These are phyloP conservation scores for Acanthornis magna DNA, from an alignment of 2,797 vertebrate species.

Conservation along the genomic window DNA sequence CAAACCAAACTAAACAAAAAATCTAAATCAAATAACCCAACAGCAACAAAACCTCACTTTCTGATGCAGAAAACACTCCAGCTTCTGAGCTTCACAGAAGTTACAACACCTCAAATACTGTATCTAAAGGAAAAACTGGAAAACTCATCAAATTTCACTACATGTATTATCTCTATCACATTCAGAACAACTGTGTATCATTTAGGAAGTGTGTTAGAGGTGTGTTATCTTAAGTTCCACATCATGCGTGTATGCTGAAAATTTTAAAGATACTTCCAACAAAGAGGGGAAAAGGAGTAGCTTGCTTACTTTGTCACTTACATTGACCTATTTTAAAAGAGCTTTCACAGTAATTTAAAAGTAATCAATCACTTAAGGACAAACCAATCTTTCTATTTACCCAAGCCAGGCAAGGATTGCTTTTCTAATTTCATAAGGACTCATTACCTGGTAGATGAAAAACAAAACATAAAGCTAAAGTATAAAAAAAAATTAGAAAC, in stretches of 20 bases:
- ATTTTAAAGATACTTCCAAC: neutral
- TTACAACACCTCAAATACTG: neutral
- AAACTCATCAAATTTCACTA: neutral
- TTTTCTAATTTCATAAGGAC: slow-evolving; percentile 40
- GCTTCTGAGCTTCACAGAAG: neutral
- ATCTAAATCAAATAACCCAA: neutral
- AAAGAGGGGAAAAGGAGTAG: neutral
- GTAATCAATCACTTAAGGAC: slow-evolving; percentile 49
- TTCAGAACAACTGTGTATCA: neutral
- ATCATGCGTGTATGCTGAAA: neutral
- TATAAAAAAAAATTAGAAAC: neutral
- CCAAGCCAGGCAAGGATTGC: neutral
- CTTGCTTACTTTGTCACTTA: slow-evolving; percentile 19
- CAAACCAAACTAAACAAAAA: neutral
- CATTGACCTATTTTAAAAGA: slow-evolving; percentile 27
- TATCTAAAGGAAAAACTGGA: neutral
- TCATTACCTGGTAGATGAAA: slow-evolving; percentile 16
- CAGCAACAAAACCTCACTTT: neutral
- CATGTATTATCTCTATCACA: neutral
- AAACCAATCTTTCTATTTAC: slow-evolving; percentile 46
- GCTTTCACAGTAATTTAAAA: slow-evolving; percentile 55
- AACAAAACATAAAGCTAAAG: neutral
- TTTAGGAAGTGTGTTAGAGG: neutral
- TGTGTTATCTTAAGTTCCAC: neutral
- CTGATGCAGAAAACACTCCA: neutral